phyloP scores from a whole-genome alignment of 2,888 invertebrate species.

The Julus scandinavius region DNA sequence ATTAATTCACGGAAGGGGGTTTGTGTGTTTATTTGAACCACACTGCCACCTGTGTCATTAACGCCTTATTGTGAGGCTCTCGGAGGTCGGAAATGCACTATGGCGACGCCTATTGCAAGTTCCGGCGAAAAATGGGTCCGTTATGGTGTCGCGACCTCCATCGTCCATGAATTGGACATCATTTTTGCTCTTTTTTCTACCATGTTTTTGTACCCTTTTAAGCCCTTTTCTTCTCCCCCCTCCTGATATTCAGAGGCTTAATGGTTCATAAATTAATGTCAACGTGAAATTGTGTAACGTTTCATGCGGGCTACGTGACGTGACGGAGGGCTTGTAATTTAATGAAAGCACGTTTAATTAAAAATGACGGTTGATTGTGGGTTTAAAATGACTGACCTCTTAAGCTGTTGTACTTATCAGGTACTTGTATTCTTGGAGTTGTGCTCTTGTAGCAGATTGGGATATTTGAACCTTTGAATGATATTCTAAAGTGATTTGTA shows the following conservation, averaged over 20 bases:
- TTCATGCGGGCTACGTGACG: slow-evolving; percentile 14
- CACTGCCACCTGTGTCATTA: slow-evolving; percentile 34
- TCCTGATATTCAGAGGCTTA: not conserved
- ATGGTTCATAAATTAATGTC: slow-evolving; percentile 28
- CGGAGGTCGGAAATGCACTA: not conserved
- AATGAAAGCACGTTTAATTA: not conserved
- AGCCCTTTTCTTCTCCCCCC: not conserved
- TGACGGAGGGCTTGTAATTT: not conserved
- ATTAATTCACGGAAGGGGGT: slow-evolving; percentile 27
- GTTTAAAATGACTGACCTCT: not conserved
- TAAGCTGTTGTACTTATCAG: not conserved
- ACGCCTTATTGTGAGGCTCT: not conserved
- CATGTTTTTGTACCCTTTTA: not conserved
- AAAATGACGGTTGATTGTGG: not conserved
- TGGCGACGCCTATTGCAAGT: not conserved
- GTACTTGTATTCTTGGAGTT: too few species aligned
- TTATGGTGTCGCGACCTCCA: not conserved
- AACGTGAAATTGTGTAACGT: not conserved
- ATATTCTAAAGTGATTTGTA: too few species aligned
- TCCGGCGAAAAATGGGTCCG: not conserved
- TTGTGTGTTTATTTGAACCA: not conserved
- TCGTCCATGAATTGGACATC: not conserved
- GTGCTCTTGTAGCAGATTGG: too few species aligned
- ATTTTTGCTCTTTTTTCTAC: not conserved
- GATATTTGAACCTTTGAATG: too few species aligned